Conservation (phyloP, 2,888 invertebrate species). For the Sacculina carcini region DNA sequence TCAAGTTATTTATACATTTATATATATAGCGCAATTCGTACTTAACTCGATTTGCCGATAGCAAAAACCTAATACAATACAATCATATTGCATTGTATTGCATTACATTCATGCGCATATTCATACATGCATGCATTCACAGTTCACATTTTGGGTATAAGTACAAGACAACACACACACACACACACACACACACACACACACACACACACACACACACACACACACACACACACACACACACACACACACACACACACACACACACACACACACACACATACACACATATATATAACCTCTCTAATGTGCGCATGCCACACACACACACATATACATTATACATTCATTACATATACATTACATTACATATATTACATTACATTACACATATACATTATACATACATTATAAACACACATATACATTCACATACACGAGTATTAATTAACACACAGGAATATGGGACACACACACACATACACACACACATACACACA, state of each 20-base stretch:
- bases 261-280: background rate
- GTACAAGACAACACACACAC: no score
- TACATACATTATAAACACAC: no score
- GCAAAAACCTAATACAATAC: background rate
- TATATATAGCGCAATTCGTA: background rate
- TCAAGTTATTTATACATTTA: background rate
- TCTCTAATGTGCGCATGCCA: background rate
- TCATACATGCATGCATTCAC: background rate
- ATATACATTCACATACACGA: no score
- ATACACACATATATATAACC: background rate
- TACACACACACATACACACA: no score
- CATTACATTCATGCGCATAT: background rate
- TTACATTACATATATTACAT: no score
- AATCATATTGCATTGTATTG: background rate
- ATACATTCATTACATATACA: no score
- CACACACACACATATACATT: no score
- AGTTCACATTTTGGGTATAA: no score
- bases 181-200: background rate
- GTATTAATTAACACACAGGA: no score
- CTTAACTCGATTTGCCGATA: background rate
- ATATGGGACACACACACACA: no score
- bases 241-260: background rate
- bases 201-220: background rate
- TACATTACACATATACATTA: no score
- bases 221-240: background rate